These are phyloP conservation scores for Pseudochromis fuscus DNA, from an alignment of 2,797 vertebrate species.

Conservation along the genomic window DNA sequence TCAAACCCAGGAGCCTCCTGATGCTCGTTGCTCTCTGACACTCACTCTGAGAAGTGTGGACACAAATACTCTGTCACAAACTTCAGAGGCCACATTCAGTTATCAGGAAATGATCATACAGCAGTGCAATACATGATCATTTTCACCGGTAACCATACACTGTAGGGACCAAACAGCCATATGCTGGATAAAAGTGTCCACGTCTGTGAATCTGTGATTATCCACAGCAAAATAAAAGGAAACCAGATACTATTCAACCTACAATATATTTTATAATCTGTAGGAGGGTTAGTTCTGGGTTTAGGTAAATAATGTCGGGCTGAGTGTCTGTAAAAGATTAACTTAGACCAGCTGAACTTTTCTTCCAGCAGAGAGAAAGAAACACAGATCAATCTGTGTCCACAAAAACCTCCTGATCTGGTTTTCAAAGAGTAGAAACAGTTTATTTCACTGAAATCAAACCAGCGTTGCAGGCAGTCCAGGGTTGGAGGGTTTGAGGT, in stretches of 20 bases:
- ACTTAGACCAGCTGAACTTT: constrained; percentile 22
- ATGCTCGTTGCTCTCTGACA: constrained; percentile 21
- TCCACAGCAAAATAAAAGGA: constrained; percentile 25
- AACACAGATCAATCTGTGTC: constrained; percentile 45
- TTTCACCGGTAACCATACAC: constrained; percentile 2
- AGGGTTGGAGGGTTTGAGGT: constrained; percentile 30
- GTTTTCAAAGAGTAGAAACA: constrained; percentile 36
- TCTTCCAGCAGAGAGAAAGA: constrained; percentile 32
- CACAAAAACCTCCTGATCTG: constrained; percentile 58
- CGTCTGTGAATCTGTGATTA: constrained; percentile 14
- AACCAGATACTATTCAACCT: neutral
- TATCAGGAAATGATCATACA: constrained; percentile 3
- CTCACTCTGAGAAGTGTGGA: constrained; percentile 10
- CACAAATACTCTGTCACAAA: constrained; percentile 22
- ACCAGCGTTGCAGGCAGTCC: constrained; percentile 29
- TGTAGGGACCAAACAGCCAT: neutral
- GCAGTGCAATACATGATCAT: too few species aligned
- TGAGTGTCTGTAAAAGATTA: constrained; percentile 53
- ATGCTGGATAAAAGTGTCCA: neutral
- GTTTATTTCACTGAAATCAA: constrained; percentile 41
- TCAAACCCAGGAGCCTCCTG: constrained; percentile 25
- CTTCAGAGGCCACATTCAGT: neutral
- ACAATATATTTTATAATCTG: constrained; percentile 11
- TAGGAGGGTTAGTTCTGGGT: constrained; percentile 10
- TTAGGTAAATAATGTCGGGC: constrained; percentile 20